Conservation (phyloP, 2,888 invertebrate species). For the Merodon equestris region DNA sequence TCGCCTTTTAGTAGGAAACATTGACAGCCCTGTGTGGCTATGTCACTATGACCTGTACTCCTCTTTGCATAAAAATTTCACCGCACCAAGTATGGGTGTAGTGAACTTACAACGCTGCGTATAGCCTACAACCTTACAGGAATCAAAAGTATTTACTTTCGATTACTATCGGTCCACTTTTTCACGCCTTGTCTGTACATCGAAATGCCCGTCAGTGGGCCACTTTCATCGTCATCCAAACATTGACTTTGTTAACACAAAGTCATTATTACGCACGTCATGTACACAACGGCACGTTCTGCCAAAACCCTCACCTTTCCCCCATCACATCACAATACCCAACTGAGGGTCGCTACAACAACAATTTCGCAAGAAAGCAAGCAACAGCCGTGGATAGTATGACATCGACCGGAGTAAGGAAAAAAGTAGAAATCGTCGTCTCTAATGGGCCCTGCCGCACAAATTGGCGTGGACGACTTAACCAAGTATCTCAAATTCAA, state of each 20-base stretch:
- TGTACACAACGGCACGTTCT: conserved; percentile 26
- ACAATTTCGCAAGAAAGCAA: background rate
- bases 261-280: conserved; percentile 55
- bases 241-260: conserved; percentile 39
- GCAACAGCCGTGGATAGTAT: background rate
- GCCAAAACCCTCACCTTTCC: background rate
- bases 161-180: background rate
- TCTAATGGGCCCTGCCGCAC: conserved; percentile 37
- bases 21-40: too few relatives aligned
- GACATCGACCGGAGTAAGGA: background rate
- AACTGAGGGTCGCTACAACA: background rate
- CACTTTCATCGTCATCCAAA: conserved; percentile 59
- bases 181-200: background rate
- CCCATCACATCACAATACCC: background rate
- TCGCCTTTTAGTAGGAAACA: too few relatives aligned
- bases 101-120: too few relatives aligned
- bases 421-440: conserved; percentile 61
- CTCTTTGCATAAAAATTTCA: too few relatives aligned
- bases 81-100: too few relatives aligned
- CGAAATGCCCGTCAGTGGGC: conserved; percentile 31
- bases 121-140: too few relatives aligned
- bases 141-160: too few relatives aligned
- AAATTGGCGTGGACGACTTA: conserved; percentile 62
- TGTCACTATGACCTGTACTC: too few relatives aligned
- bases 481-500: conserved; percentile 46